Evolutionary conservation across 2,797 vertebrate species (phyloP).

Genomic region (Amblyopsis hoosieri): DNA sequence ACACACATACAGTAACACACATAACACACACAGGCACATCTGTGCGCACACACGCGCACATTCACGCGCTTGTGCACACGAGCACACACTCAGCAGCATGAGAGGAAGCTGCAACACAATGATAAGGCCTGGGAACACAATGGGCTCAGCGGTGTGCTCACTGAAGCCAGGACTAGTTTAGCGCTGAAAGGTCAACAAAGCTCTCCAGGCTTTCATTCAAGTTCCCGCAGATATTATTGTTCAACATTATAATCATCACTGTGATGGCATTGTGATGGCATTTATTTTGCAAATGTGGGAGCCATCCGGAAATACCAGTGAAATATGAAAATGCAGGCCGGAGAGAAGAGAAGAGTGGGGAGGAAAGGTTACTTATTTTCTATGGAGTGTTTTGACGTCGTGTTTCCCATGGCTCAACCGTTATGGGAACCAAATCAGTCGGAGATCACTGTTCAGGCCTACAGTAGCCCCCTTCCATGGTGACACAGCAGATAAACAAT

Average conservation of each 20-base stretch:
- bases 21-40: conserved; percentile 28
- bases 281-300: conserved; percentile 77
- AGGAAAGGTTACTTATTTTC: conserved; percentile 57
- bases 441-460: conserved; percentile 28
- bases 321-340: conserved; percentile 73
- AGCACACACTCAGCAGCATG: conserved; percentile 50
- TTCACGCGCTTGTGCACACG: conserved; percentile 44
- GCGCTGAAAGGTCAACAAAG: conserved; percentile 80
- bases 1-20: conserved; percentile 11
- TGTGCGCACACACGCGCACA: conserved; percentile 28
- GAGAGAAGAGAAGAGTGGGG: conserved; percentile 41
- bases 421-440: conserved; percentile 22
- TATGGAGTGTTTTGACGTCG: conserved; percentile 67
- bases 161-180: conserved; percentile 81
- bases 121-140: conserved; percentile 83
- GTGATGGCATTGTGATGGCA: conserved; percentile 79
- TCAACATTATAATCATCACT: conserved; percentile 71
- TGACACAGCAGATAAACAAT: conserved; percentile 4
- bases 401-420: conserved; percentile 52
- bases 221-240: conserved; percentile 76
- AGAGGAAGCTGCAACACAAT: conserved; percentile 84
- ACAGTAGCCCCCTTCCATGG: conserved; percentile 19
- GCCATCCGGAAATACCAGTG: conserved; percentile 77
- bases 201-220: conserved; percentile 71
- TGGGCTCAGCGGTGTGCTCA: conserved; percentile 75